These are phyloP conservation scores for Leucophora obtusa DNA, from an alignment of 2,888 invertebrate species.

Conservation along the genomic window DNA sequence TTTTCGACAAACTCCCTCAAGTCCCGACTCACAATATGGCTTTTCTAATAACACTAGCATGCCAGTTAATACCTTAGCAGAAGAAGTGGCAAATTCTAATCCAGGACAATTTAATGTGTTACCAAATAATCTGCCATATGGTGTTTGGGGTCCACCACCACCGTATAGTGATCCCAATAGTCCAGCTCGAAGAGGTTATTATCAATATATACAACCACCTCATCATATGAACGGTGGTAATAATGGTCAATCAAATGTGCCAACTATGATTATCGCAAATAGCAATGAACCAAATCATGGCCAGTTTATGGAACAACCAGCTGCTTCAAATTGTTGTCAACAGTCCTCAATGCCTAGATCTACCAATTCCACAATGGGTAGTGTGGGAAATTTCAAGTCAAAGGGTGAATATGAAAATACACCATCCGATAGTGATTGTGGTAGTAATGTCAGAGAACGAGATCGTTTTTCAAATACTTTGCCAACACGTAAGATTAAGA, in stretches of 20 bases:
- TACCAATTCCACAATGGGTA: constrained; percentile 43
- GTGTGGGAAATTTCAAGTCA: constrained; percentile 66
- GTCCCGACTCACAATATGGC: constrained; percentile 91
- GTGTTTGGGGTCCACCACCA: constrained; percentile 92
- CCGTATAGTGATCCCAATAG: constrained; percentile 91
- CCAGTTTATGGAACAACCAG: constrained; percentile 60
- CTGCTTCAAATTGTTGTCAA: constrained; percentile 58
- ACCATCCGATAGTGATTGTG: constrained; percentile 79
- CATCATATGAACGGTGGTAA: constrained; percentile 54
- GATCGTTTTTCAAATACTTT: constrained; percentile 81
- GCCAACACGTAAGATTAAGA: constrained; percentile 81
- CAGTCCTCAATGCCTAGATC: constrained; percentile 59
- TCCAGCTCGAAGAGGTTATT: constrained; percentile 81
- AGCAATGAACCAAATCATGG: constrained; percentile 35
- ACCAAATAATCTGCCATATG: constrained; percentile 79
- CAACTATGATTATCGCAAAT: constrained; percentile 26
- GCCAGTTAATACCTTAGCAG: constrained; percentile 52
- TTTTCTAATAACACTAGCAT: constrained; percentile 80
- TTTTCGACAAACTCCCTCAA: constrained; percentile 83
- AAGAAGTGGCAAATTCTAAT: constrained; percentile 62
- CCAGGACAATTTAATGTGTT: constrained; percentile 81
- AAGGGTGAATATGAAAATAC: constrained; percentile 80
- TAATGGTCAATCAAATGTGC: constrained; percentile 42
- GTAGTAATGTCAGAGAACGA: constrained; percentile 65
- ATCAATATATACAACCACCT: constrained; percentile 74